These are phyloP conservation scores for Harlomillsia oculata DNA, from an alignment of 1,140 invertebrate genomes.

Conservation along the genomic window DNA sequence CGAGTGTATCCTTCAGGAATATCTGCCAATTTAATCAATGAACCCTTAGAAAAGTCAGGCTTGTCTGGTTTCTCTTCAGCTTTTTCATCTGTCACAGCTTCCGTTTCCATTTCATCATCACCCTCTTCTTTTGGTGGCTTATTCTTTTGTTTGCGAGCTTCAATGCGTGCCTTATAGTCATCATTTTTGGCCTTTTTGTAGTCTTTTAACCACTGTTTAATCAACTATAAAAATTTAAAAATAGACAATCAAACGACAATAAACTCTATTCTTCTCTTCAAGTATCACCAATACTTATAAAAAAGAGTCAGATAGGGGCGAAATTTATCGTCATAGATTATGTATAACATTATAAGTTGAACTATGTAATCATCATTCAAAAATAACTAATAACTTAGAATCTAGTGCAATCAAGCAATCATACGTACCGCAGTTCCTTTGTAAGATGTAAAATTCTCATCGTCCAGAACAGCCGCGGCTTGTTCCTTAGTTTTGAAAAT, in stretches of 20 bases:
- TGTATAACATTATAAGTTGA: no score
- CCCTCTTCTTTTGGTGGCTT: background rate
- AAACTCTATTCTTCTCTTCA: no score
- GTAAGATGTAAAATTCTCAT: no score
- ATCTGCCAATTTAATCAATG: slow-evolving; percentile 20
- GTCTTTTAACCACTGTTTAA: slow-evolving; percentile 20
- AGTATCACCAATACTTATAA: no score
- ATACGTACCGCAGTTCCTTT: no score
- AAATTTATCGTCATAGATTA: no score
- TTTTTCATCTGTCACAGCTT: no score
- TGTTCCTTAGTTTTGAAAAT: slow-evolving; percentile 29
- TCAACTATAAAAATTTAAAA: slow-evolving; percentile 4
- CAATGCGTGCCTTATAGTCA: slow-evolving; percentile 10
- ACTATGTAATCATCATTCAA: no score
- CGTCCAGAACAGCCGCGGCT: slow-evolving; percentile 4
- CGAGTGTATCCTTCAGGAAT: slow-evolving; percentile 22
- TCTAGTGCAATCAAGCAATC: no score
- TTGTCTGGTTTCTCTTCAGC: background rate
- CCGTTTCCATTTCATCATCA: background rate
- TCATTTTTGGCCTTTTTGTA: slow-evolving; percentile 13
- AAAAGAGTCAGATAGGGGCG: no score
- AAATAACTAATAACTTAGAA: no score
- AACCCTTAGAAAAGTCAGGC: background rate
- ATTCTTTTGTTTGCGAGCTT: background rate
- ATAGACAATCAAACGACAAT: background rate